Evolutionary conservation across 2,888 invertebrate genomes (phyloP), one percentile per base, ranked within the genome.

Genomic region (Odontocolon sp.): DNA sequence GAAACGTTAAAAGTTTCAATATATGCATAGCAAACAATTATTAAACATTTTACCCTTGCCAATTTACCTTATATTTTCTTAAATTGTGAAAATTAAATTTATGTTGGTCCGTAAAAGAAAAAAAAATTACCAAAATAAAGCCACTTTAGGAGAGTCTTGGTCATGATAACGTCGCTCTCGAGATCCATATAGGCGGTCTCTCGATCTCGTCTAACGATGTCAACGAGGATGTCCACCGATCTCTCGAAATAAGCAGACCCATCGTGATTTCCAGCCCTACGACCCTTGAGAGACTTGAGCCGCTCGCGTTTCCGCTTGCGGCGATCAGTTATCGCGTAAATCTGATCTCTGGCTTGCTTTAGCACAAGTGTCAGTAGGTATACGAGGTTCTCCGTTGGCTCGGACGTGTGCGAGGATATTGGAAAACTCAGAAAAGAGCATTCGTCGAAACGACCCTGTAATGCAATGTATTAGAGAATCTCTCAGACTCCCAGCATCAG

Each of bases 141-240:
- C 94, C 94, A 94, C 64, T 92, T 92, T 0, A 95, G 87, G 11
- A 94, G 92, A 33, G 91, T 91, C 83, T 92, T 93, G 79, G 94
- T 93, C 82, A 93, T 88, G 1, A 90, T 85, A 3, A 88, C 79
- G n/a, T 91, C 90, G 77, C 92, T 92, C 14, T 86, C 88, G 0
- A 93, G 85, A 82, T 93, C 92, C 81, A 91, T 89, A 33, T 88
- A 88, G 0, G 91, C 90, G 0, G 93, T 91, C 3, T 93, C 93
- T 1, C 92, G 91, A 85, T 94, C 94, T 66, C 92, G 91, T 6
- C 94, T 88, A 0, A 94, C 92, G 0, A 93, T 90, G 73, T 94
- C 94, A 2, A 94, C 91, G 36, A 94, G 91, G 69, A 92, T 91
- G 0, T 92, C 92, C 5, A 93, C 91, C 0, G 93, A 92, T 0